These are phyloP conservation scores for Leucosticte australis DNA, from an alignment of 2,113 vertebrate species.

Conservation along the genomic window DNA sequence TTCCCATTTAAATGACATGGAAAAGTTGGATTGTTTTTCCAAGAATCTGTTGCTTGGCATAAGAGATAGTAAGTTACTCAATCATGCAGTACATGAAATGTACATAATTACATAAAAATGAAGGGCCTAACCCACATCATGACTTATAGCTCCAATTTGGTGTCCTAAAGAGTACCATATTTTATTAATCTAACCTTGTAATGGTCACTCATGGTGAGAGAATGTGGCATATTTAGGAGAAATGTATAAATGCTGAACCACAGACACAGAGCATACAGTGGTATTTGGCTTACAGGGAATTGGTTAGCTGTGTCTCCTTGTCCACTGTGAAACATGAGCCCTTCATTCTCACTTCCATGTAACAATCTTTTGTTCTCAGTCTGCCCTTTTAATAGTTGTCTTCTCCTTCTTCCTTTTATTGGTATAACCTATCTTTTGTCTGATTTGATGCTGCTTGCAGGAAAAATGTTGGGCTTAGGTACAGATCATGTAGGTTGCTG, in stretches of 20 bases:
- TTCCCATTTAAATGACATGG: slow-evolving; percentile 53
- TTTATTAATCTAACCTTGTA: not conserved
- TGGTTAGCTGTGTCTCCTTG: not conserved
- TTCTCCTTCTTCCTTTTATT: not conserved
- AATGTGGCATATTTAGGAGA: slow-evolving; percentile 6
- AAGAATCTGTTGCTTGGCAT: slow-evolving; percentile 58
- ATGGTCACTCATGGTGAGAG: not conserved
- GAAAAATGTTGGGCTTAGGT: not conserved
- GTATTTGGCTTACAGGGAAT: not conserved
- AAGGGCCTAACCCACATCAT: not conserved
- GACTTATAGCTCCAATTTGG: not conserved
- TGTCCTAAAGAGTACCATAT: not conserved
- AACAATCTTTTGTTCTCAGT: not conserved
- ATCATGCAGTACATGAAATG: not conserved
- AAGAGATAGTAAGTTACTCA: not conserved
- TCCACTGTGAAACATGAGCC: not conserved
- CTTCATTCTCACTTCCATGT: not conserved
- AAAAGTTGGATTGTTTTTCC: slow-evolving; percentile 48
- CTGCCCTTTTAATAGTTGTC: not conserved
- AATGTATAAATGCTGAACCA: not conserved
- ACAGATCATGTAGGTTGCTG: not conserved
- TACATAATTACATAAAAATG: not conserved
- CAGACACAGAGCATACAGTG: not conserved
- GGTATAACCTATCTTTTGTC: not conserved
- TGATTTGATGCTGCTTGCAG: not conserved